phyloP scores from a whole-genome alignment of 1,140 invertebrate genomes.

The Musca domestica region DNA sequence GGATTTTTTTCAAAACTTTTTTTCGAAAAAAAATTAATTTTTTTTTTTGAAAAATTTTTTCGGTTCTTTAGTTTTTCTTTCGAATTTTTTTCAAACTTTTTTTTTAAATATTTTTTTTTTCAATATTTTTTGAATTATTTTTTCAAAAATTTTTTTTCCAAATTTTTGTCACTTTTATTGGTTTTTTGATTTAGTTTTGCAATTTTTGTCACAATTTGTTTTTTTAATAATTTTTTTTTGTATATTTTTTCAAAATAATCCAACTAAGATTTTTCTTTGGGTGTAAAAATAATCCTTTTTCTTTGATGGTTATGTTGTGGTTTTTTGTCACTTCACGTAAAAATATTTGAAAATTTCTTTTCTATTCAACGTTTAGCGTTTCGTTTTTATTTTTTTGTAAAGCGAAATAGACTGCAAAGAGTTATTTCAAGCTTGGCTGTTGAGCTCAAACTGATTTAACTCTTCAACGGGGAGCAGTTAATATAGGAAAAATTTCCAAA shows the following conservation, averaged over 20 bases:
- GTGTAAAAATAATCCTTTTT: conserved; percentile 19
- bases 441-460: conserved; percentile 52
- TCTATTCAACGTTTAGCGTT: conserved; percentile 10
- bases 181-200: too few relatives aligned
- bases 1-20: conserved; percentile 24
- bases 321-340: conserved; percentile 17
- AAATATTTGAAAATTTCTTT: conserved; percentile 9
- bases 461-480: conserved; percentile 42
- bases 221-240: conserved; percentile 16
- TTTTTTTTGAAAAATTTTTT: conserved; percentile 21
- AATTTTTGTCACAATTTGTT: too few relatives aligned
- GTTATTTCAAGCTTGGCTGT: conserved; percentile 49
- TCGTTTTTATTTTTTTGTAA: too few relatives aligned
- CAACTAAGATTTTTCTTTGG: too few relatives aligned
- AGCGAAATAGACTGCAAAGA: background rate
- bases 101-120: conserved; percentile 27
- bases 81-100: conserved; percentile 27
- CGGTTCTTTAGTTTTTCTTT: conserved; percentile 29
- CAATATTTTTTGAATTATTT: conserved; percentile 24
- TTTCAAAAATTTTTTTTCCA: conserved; percentile 16
- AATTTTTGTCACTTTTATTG: background rate
- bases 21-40: conserved; percentile 12
- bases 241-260: conserved; percentile 1
- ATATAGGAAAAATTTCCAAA: conserved; percentile 43
- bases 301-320: conserved; percentile 7